Conservation (phyloP, 1,140 invertebrate genomes). For the Leucophenga varia region DNA sequence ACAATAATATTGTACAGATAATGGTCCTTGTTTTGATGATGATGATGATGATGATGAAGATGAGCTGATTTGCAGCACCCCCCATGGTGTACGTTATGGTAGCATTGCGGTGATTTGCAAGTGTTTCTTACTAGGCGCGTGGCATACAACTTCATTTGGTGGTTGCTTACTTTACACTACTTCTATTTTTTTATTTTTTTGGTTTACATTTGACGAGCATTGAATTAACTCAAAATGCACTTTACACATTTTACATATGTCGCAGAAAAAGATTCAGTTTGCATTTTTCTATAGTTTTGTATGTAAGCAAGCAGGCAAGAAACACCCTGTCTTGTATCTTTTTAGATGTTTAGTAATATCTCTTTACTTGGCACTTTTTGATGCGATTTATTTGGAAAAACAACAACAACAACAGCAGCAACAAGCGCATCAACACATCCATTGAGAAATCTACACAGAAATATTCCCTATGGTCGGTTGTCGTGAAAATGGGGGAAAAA, state of each 20-base stretch:
- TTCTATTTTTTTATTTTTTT: too few species aligned
- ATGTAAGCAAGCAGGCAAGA: too few species aligned
- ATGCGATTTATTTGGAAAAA: background rate
- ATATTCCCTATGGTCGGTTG: too few species aligned
- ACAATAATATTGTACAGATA: background rate
- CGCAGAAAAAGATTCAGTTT: slow-evolving; percentile 19
- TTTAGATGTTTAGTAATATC: slow-evolving; percentile 24
- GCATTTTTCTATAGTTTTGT: too few species aligned
- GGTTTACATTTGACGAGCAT: slow-evolving; percentile 50
- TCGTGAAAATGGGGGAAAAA: too few species aligned
- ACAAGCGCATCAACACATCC: slow-evolving; percentile 41
- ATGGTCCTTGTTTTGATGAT: too few species aligned
- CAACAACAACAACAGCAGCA: slow-evolving; percentile 9
- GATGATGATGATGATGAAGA: slow-evolving; percentile 9
- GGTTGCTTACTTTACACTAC: too few species aligned
- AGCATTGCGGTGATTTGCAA: too few species aligned
- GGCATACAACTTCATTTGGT: slow-evolving; percentile 16
- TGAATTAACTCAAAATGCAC: slow-evolving; percentile 44
- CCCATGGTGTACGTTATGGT: too few species aligned
- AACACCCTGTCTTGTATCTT: too few species aligned
- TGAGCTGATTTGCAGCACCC: slow-evolving; percentile 25
- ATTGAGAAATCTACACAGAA: slow-evolving; percentile 31
- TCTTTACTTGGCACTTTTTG: slow-evolving; percentile 1
- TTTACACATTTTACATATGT: slow-evolving; percentile 55
- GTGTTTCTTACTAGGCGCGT: slow-evolving; percentile 17